Conservation (phyloP, 2,797 vertebrate genomes). For the Macrochelys suwanniensis region DNA sequence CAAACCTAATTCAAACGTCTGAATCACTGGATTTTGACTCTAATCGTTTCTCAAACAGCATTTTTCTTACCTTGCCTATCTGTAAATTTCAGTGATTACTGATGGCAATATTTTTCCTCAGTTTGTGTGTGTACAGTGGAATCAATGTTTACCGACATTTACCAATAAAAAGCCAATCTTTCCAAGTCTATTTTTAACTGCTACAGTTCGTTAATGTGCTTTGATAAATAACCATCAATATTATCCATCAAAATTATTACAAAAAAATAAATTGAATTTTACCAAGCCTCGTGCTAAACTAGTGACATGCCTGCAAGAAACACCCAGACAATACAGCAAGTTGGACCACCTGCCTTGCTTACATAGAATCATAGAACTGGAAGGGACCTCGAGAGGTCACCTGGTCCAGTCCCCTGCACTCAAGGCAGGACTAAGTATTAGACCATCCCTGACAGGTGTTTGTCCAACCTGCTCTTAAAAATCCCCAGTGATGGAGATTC, state of each 20-base stretch:
- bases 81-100: neutral
- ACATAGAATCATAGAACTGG: too few relatives aligned
- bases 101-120: neutral
- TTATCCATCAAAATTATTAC: neutral
- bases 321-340: neutral
- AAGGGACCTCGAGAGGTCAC: too few relatives aligned
- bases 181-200: neutral
- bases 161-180: neutral
- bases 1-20: neutral
- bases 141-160: neutral
- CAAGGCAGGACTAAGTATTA: too few relatives aligned
- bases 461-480: too few relatives aligned
- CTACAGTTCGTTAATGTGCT: neutral
- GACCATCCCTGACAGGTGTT: too few relatives aligned
- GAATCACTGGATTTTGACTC: neutral
- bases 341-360: neutral
- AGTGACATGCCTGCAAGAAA: neutral
- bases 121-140: neutral
- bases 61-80: neutral
- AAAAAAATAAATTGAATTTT: neutral
- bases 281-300: neutral
- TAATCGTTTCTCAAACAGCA: neutral
- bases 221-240: neutral
- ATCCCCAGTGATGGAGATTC: too few relatives aligned
- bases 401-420: too few relatives aligned